Base-by-base conservation (phyloP, 2,888 invertebrate species). In the Idaea biselata region DNA sequence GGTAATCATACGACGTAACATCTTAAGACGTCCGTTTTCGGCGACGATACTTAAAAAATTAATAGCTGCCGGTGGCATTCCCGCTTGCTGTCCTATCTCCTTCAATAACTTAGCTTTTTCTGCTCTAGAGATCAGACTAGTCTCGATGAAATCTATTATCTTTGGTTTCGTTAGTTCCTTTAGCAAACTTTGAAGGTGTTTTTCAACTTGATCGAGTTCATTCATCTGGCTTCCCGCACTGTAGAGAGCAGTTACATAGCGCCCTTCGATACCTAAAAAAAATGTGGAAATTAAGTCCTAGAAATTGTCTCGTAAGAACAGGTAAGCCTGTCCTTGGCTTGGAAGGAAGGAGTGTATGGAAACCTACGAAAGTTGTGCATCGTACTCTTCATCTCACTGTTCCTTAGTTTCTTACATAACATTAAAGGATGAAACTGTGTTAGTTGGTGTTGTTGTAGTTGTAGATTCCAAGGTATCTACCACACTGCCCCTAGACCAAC, bases 1-100 rank as follows among this genome's bases (percentile, higher is more conserved):
- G 11, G 57, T 81, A 32, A 90, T 82, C 79, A 91, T 89, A 25
- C 80, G 80, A 54, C 74, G 74, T 16, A 90, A 73, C 63, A 77
- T 65, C 68, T 87, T 89, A 16, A 91, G 67, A 8, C 91, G 81
- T 1, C 87, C 87, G 63, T 91, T 91, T 73, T 89, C 88, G 56
- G 89, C 88, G 1, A 90, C 89, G 0, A 88, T 1, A 1, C 66
- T 71, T 59, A 90, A 70, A 66, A 91, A 90, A 66, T 90, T 90
- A 0, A 66, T 64, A 2, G 82, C 83, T n/a, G 84, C 64, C 0
- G 69, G 58, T 0, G 88, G 84, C 85, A 88, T 83, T 58, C 86
- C 84, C 63, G 81, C 75, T 74, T 80, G 58, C 56, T 77, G 77
- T 18, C 75, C 82, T n/a, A 82, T 71, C 18, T 81, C 81, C 61